These are phyloP conservation scores for Callinectes sapidus DNA, from an alignment of 2,888 invertebrate genomes.

Conservation along the genomic window DNA sequence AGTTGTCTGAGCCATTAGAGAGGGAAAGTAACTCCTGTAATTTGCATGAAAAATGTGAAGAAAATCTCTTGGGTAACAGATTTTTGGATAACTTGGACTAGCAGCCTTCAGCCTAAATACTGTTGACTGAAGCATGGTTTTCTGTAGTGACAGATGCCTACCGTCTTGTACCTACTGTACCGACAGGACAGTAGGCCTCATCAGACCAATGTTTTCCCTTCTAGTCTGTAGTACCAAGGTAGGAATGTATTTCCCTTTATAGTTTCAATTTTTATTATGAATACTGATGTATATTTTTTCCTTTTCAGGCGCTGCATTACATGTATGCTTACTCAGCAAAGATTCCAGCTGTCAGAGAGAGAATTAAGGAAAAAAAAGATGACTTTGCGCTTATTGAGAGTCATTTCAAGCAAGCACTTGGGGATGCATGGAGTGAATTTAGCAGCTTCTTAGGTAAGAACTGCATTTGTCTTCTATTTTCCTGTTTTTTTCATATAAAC, in stretches of 20 bases:
- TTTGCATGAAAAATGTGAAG: too few species aligned
- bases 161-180: too few species aligned
- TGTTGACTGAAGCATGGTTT: too few species aligned
- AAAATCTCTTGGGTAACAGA: too few species aligned
- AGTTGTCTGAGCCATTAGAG: too few species aligned
- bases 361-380: conserved; percentile 31
- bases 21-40: too few species aligned
- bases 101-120: too few species aligned
- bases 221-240: too few species aligned
- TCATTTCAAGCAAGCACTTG: background rate
- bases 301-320: conserved; percentile 68
- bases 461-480: background rate
- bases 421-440: conserved; percentile 30
- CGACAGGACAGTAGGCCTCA: too few species aligned
- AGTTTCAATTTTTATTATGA: background rate
- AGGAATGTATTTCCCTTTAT: background rate
- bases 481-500: background rate
- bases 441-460: conserved; percentile 62
- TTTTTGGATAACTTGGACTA: too few species aligned
- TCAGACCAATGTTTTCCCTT: too few species aligned
- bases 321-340: conserved; percentile 65
- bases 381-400: conserved; percentile 36
- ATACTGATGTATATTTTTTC: background rate
- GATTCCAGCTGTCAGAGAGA: conserved; percentile 33
- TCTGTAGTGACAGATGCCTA: too few species aligned